A percentile compares a stretch with the other conserved stretches of the same genome.
phyloP scores from a whole-genome alignment of 2,888 invertebrate genomes.

The Drosophila nr. fundita region DNA sequence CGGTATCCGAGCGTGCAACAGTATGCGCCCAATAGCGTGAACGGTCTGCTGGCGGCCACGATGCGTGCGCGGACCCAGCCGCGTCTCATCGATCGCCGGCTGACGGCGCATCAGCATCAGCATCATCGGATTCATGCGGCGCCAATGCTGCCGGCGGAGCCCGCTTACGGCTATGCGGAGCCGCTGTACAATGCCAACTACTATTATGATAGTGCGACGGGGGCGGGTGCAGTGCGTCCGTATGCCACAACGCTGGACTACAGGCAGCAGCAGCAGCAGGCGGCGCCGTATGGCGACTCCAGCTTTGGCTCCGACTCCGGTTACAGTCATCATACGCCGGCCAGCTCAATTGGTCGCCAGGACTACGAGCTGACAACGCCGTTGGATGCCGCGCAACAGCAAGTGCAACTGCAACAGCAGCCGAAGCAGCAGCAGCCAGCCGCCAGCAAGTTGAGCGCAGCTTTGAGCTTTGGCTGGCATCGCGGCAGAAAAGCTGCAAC shows the following conservation, averaged over 20 bases:
- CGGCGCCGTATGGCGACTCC: slow-evolving; percentile 86
- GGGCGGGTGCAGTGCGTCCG: slow-evolving; percentile 76
- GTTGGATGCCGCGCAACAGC: slow-evolving; percentile 19
- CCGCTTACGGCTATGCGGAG: slow-evolving; percentile 86
- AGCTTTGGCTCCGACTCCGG: slow-evolving; percentile 94
- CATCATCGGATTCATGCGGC: slow-evolving; percentile 79
- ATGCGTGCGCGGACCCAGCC: slow-evolving; percentile 83
- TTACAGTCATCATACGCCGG: slow-evolving; percentile 89
- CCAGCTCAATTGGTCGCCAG: slow-evolving; percentile 82
- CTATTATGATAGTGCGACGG: slow-evolving; percentile 87
- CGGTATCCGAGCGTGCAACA: slow-evolving; percentile 78
- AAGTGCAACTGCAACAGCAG: slow-evolving; percentile 28
- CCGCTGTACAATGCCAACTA: slow-evolving; percentile 93
- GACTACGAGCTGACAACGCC: slow-evolving; percentile 79
- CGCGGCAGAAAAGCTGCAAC: slow-evolving; percentile 45
- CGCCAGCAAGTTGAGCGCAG: slow-evolving; percentile 78
- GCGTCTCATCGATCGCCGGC: slow-evolving; percentile 81
- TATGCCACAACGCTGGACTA: slow-evolving; percentile 76
- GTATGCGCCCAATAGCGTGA: slow-evolving; percentile 76
- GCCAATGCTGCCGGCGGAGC: slow-evolving; percentile 74
- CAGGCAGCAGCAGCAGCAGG: slow-evolving; percentile 47
- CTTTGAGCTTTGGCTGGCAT: slow-evolving; percentile 82
- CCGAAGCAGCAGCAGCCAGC: slow-evolving; percentile 41
- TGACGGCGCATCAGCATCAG: slow-evolving; percentile 69
- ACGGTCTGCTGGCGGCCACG: slow-evolving; percentile 67